These are phyloP conservation scores for Euclidia mi DNA, from an alignment of 2,888 invertebrate genomes.

Conservation along the genomic window DNA sequence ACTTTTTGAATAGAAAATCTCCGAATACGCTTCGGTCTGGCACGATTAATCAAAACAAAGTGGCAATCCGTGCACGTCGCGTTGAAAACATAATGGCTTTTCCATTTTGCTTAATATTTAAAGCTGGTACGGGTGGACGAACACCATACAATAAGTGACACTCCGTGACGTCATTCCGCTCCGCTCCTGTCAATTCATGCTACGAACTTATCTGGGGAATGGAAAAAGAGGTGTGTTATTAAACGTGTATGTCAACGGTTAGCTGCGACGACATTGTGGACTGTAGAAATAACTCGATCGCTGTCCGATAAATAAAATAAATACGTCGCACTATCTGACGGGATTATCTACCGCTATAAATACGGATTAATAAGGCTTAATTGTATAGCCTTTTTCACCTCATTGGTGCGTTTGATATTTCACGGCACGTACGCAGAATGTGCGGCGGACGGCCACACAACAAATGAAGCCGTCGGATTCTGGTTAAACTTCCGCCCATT, in stretches of 20 bases:
- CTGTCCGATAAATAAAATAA: constrained; percentile 33
- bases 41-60: constrained; percentile 53
- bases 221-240: too few relatives aligned
- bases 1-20: constrained; percentile 34
- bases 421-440: constrained; percentile 71
- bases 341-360: constrained; percentile 74
- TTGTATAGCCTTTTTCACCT: constrained; percentile 72
- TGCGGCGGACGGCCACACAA: constrained; percentile 41
- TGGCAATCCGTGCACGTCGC: constrained; percentile 33
- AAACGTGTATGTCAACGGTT: too few relatives aligned
- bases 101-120: constrained; percentile 51
- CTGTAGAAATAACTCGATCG: too few relatives aligned
- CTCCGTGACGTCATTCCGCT: constrained; percentile 9
- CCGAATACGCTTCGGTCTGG: constrained; percentile 36
- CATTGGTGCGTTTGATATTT: constrained; percentile 55
- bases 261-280: too few relatives aligned
- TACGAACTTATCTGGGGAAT: too few relatives aligned
- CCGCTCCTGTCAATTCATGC: not conserved
- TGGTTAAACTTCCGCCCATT: constrained; percentile 53
- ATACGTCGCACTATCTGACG: constrained; percentile 49
- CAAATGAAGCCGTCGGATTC: constrained; percentile 50
- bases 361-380: constrained; percentile 81
- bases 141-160: constrained; percentile 35
- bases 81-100: constrained; percentile 45
- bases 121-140: constrained; percentile 23